phyloP scores from a whole-genome alignment of 2,113 vertebrate genomes.

The Aplodontia rufa region DNA sequence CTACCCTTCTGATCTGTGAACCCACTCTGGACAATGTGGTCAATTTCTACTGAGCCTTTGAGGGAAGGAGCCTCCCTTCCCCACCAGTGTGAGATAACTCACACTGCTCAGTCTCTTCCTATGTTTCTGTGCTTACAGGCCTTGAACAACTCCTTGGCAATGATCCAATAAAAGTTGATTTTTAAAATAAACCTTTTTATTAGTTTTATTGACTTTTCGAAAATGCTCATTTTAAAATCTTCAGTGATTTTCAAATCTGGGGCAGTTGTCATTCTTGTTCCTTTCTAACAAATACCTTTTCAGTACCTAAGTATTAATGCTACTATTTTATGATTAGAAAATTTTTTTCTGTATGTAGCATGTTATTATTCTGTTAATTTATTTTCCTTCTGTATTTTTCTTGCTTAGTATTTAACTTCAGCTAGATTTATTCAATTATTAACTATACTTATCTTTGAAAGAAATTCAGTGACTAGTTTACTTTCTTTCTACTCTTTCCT shows the following conservation, averaged over 20 bases:
- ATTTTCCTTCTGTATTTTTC: conserved; percentile 40
- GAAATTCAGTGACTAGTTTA: background rate
- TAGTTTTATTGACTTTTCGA: background rate
- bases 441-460: background rate
- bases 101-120: background rate
- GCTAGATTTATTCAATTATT: conserved; percentile 17
- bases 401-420: conserved; percentile 46
- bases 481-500: conserved; percentile 6
- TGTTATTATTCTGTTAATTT: conserved; percentile 11
- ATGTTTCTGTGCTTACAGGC: background rate
- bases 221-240: background rate
- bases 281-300: background rate
- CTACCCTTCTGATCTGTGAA: background rate
- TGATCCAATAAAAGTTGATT: background rate
- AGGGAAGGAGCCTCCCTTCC: background rate
- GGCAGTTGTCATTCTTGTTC: background rate
- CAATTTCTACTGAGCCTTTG: background rate
- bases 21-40: background rate
- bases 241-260: background rate
- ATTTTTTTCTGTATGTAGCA: background rate
- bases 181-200: conserved; percentile 29
- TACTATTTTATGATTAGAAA: background rate
- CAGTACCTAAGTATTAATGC: conserved; percentile 9
- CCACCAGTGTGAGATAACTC: background rate
- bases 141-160: background rate